Base-by-base conservation (phyloP, 2,888 invertebrate species). In the Uloborus plumipes region DNA sequence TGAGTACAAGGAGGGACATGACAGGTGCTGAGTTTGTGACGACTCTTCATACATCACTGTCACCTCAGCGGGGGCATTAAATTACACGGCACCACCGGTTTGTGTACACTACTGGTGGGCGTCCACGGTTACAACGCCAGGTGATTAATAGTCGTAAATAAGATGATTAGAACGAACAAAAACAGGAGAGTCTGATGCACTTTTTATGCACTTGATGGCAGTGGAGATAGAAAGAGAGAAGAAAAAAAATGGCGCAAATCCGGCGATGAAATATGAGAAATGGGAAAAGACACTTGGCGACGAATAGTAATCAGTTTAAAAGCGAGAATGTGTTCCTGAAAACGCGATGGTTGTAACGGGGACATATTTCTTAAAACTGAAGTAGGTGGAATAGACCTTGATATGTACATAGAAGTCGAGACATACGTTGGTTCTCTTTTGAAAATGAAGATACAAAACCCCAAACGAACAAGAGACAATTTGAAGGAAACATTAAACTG, bases 11-110 rank as follows among this genome's bases (percentile, higher is more conserved):
- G 70, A 26, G 49, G 61, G 61, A 55, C 61, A 64, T 81, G 80
- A 81, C 80, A 81, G 80, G 74, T 81, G 80, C 80, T 81, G 80
- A 81, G 70, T 65, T 58, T 50, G 69, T 81, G 74, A 81, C 70
- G 80, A 55, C 58, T 47, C 55, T 55, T 58, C 69, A 81, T 81
- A 72, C 80, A 81, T 81, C 80, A 81, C 51, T 74, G 80, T 81
- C 80, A 69, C 49, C 80, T 74, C 69, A 70, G 55, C 67, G 64
- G 20, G 53, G 22, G 80, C 80, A 81, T 81, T 81, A 74, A 74
- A 81, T 81, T 81, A 70, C 80, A 64, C 67, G 31, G 47, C 70
- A 49, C 50, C 16, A 53, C 61, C 18, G 61, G 70, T 81, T 74
- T 70, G 78, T 80, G 73, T 80, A 80, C 73, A 51, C 67, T 74